These are phyloP conservation scores for Linyphia triangularis DNA, from an alignment of 2,888 invertebrate genomes.

Conservation along the genomic window DNA sequence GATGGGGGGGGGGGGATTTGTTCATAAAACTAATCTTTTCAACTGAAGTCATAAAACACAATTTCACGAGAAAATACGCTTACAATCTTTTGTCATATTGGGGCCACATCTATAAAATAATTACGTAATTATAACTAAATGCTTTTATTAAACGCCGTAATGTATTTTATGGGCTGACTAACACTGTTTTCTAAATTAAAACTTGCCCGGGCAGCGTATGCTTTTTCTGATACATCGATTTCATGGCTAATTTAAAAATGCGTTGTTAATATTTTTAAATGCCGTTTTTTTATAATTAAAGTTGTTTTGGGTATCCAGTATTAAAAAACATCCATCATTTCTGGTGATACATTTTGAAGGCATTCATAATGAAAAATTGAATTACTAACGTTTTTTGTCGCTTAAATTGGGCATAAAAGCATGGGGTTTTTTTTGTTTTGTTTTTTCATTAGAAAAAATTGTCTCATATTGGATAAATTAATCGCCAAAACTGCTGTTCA, in stretches of 20 bases:
- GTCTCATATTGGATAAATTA: conserved; percentile 16
- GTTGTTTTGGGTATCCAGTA: conserved; percentile 24
- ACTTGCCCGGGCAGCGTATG: background rate
- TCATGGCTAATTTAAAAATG: conserved; percentile 39
- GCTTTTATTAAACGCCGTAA: conserved; percentile 66
- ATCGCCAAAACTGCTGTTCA: background rate
- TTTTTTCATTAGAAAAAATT: background rate
- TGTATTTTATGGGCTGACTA: conserved; percentile 50
- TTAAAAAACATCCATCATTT: conserved; percentile 59
- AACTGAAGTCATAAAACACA: conserved; percentile 57
- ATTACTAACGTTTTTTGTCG: conserved; percentile 6
- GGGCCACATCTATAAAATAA: conserved; percentile 61
- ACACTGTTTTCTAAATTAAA: conserved; percentile 58
- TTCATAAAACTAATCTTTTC: conserved; percentile 40
- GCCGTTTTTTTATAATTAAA: conserved; percentile 46
- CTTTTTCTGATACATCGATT: background rate
- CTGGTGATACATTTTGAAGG: conserved; percentile 9
- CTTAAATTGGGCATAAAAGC: conserved; percentile 9
- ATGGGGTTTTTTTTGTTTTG: too few relatives aligned
- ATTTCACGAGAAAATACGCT: conserved; percentile 19
- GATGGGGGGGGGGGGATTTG: background rate
- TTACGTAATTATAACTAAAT: conserved; percentile 73
- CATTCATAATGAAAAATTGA: conserved; percentile 39
- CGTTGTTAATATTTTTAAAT: conserved; percentile 47
- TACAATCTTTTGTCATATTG: conserved; percentile 58